These are phyloP conservation scores for Upupa epops DNA, from an alignment of 2,113 vertebrate genomes.

Conservation along the genomic window DNA sequence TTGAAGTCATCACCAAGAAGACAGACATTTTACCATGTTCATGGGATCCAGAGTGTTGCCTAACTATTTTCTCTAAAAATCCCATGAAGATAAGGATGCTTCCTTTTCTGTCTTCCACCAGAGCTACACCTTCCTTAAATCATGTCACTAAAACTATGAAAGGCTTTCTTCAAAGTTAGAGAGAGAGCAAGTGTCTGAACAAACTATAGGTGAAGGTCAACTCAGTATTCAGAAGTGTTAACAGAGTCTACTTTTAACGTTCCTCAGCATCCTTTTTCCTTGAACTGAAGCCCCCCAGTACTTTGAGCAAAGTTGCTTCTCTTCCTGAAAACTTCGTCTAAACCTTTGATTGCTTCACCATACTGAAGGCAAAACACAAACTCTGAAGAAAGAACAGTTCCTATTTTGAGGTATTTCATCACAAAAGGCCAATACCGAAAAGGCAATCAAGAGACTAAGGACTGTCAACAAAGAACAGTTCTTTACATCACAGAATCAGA, in stretches of 20 bases:
- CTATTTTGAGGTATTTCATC: constrained; percentile 71
- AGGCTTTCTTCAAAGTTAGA: neutral
- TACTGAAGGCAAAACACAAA: constrained; percentile 50
- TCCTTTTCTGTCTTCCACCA: neutral
- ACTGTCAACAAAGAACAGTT: constrained; percentile 59
- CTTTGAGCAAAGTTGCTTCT: neutral
- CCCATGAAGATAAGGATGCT: neutral
- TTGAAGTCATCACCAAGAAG: neutral
- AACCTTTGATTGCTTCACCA: constrained; percentile 54
- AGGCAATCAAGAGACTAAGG: constrained; percentile 53
- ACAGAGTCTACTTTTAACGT: constrained; percentile 47
- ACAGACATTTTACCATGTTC: neutral
- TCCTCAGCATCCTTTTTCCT: constrained; percentile 10
- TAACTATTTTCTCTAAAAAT: neutral
- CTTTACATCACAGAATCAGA: constrained; percentile 57
- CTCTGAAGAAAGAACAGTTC: constrained; percentile 62
- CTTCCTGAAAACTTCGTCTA: constrained; percentile 33
- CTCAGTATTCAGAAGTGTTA: neutral
- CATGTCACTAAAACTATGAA: neutral
- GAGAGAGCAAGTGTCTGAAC: neutral
- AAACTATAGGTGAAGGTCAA: neutral
- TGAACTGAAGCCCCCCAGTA: neutral
- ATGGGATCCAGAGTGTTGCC: neutral
- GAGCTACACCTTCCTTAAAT: neutral
- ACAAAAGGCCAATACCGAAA: constrained; percentile 60